Conservation (phyloP, 2,888 invertebrate genomes). For the Eupithecia centaureata region DNA sequence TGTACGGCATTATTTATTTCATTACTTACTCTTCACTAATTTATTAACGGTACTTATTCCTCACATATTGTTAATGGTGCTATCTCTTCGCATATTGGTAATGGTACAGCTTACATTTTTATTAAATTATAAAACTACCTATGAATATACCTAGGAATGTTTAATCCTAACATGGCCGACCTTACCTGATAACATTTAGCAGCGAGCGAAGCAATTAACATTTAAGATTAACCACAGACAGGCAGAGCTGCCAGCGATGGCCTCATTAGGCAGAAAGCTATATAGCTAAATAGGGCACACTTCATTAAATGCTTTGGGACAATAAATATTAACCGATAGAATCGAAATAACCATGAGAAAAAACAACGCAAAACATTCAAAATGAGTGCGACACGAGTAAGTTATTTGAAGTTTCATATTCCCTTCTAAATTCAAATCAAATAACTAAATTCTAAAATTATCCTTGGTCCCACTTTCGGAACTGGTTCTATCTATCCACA, state of each 20-base stretch:
- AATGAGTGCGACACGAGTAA: neutral
- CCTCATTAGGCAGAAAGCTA: conserved; percentile 11
- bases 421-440: neutral
- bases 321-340: neutral
- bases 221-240: neutral
- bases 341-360: neutral
- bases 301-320: neutral
- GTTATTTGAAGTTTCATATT: neutral
- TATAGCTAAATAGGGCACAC: neutral
- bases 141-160: no score
- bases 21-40: no score
- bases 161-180: neutral
- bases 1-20: no score
- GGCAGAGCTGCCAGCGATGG: conserved; percentile 1
- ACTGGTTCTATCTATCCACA: neutral
- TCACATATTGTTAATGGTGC: no score
- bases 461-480: no score
- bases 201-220: neutral
- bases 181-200: neutral
- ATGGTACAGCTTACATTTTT: no score
- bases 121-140: no score
- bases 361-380: neutral
- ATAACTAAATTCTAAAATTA: neutral
- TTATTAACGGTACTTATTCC: no score
- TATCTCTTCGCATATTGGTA: no score